These are phyloP conservation scores for Lamellibrachia luymesi DNA, from an alignment of 1,140 invertebrate genomes.

Conservation along the genomic window DNA sequence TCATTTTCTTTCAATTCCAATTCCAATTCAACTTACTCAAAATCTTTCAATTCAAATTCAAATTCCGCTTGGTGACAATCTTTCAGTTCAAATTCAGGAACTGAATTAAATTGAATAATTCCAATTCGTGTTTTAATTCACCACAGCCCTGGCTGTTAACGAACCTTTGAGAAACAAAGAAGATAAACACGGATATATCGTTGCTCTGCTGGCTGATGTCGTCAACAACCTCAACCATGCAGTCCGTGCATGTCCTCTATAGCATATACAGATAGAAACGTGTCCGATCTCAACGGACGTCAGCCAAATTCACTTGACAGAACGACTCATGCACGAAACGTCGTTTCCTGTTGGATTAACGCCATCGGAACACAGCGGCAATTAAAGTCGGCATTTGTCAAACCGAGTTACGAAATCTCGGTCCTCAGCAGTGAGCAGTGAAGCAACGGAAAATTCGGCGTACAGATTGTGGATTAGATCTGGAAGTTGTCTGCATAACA, in stretches of 20 bases:
- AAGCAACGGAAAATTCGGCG: background rate
- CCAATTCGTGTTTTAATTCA: too few species aligned
- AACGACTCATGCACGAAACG: background rate
- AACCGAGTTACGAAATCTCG: background rate
- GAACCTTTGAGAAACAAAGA: background rate
- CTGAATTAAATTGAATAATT: too few species aligned
- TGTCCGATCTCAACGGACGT: background rate
- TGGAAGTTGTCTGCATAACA: background rate
- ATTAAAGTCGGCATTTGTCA: background rate
- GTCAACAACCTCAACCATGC: background rate
- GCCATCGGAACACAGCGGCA: background rate
- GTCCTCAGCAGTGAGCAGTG: background rate
- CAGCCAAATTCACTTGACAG: background rate
- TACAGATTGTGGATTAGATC: background rate
- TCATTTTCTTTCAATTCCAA: too few species aligned
- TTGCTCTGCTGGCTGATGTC: background rate
- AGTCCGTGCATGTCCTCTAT: background rate
- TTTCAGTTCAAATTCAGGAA: too few species aligned
- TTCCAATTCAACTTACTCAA: too few species aligned
- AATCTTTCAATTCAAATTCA: too few species aligned
- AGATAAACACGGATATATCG: background rate
- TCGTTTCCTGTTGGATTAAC: background rate
- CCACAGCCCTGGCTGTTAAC: too few species aligned
- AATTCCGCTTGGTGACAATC: too few species aligned
- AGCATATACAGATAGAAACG: background rate